Conservation (phyloP, 1,140 invertebrate genomes). For the Drosophila parabipectinata region DNA sequence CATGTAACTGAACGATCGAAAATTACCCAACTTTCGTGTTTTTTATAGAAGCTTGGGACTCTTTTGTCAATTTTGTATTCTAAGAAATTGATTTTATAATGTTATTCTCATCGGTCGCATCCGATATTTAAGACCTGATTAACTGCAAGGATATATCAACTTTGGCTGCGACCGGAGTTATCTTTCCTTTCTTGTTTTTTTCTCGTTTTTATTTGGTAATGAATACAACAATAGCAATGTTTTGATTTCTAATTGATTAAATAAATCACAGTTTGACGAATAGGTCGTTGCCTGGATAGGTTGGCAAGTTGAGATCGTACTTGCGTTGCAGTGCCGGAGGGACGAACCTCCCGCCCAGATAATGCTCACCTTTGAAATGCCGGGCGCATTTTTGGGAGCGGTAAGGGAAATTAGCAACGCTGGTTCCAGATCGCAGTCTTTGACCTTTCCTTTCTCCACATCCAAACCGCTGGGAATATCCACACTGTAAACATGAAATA, state of each 20-base stretch:
- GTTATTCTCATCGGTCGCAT: too few species aligned
- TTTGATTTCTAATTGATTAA: not conserved
- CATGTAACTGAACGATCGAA: too few species aligned
- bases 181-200: too few species aligned
- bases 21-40: too few species aligned
- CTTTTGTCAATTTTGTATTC: too few species aligned
- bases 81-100: too few species aligned
- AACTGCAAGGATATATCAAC: too few species aligned
- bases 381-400: slow-evolving; percentile 96
- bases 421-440: slow-evolving; percentile 88
- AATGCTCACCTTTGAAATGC: slow-evolving; percentile 94
- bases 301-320: slow-evolving; percentile 93
- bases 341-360: slow-evolving; percentile 97
- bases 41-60: too few species aligned
- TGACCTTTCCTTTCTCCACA: slow-evolving; percentile 92
- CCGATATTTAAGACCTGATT: too few species aligned
- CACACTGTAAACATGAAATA: slow-evolving; percentile 89
- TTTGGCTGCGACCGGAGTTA: too few species aligned
- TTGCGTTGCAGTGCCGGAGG: slow-evolving; percentile 91
- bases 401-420: slow-evolving; percentile 96
- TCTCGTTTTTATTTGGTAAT: too few species aligned
- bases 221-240: too few species aligned
- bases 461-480: slow-evolving; percentile 99
- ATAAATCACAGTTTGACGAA: slow-evolving; percentile 62
- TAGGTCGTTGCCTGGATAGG: slow-evolving; percentile 91